Conservation (phyloP, 1,140 invertebrate species). For the Drosophila neocordata region DNA sequence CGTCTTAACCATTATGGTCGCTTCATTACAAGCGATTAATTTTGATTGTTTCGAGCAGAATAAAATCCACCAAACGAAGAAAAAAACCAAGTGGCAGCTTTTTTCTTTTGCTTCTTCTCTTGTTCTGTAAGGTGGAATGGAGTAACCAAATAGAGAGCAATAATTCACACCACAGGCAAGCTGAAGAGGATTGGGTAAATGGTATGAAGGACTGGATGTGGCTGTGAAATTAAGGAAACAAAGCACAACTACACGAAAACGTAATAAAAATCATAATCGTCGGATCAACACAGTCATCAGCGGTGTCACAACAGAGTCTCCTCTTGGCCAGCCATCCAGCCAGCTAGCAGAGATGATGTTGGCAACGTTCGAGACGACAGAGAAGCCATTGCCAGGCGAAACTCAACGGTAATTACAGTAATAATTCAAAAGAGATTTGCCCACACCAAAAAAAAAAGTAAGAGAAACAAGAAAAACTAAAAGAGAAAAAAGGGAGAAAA, state of each 20-base stretch:
- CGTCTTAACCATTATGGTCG: slow-evolving; percentile 47
- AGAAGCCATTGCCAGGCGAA: slow-evolving; percentile 57
- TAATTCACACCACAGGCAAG: slow-evolving; percentile 69
- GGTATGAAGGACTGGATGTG: slow-evolving; percentile 24
- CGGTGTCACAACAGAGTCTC: slow-evolving; percentile 72
- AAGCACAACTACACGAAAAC: slow-evolving; percentile 79
- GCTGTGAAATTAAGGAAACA: slow-evolving; percentile 72
- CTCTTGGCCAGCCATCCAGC: slow-evolving; percentile 22
- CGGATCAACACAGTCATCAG: slow-evolving; percentile 82
- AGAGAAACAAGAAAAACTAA: slow-evolving; percentile 22
- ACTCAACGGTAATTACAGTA: slow-evolving; percentile 82
- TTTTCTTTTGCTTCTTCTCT: not conserved
- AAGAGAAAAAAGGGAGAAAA: slow-evolving; percentile 11
- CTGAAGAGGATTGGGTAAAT: slow-evolving; percentile 14
- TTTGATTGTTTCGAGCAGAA: slow-evolving; percentile 62
- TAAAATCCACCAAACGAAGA: slow-evolving; percentile 6
- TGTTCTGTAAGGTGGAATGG: not conserved
- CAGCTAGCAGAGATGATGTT: not conserved
- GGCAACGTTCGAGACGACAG: slow-evolving; percentile 35
- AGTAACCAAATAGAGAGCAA: slow-evolving; percentile 46
- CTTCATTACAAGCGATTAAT: slow-evolving; percentile 75
- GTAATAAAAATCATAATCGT: slow-evolving; percentile 82
- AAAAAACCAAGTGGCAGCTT: slow-evolving; percentile 20
- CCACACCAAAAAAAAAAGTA: slow-evolving; percentile 37
- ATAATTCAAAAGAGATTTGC: slow-evolving; percentile 83